Base-by-base conservation (phyloP, 2,113 vertebrate genomes). In the Peromyscus leucopus region DNA sequence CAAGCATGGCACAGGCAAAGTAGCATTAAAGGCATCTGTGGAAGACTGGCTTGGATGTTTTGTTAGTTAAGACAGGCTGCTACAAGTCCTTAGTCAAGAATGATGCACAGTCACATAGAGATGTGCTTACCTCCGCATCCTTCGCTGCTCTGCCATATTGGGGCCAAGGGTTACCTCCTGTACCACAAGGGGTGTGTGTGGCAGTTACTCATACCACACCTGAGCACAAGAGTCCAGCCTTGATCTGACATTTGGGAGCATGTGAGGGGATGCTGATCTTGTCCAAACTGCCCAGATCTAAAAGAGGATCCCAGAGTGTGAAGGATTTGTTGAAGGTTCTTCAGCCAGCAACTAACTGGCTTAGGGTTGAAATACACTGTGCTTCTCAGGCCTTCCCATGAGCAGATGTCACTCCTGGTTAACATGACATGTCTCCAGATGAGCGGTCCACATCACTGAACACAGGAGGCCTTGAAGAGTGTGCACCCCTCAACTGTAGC, bases 401-500 rank as follows among this genome's bases (percentile, higher is more conserved):
- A 85, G 26, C 83, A 92, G 42, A 24, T 4, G 1, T 7, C 24
- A 48, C 1, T 71, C n/a, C 28, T 42, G 39, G 13, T 42, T 61
- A 48, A n/a, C 19, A 26, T 7, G 5, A 33, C 16, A 11, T 55
- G 8, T 31, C 42, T 74, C 39, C 17, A 57, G 17, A 26, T 11
- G 59, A 78, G 57, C 48, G 2, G 0, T 55, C 46, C 48, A 26
- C 28, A 42, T 93, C 31, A 7, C 55, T 1, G 31, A 36, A 61
- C 51, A 51, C 28, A 74, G 19, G 28, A 48, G 3, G 7, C 39
- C 39, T 0, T 26, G 22, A 39, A 11, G 2, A 15, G 67, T 15
- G 4, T 12, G 16, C 19, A 26, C 1, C 67, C 59, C 36, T 13
- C 33, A 67, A 0, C 3, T 0, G 5, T 21, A 36, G 39, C 16